Base-by-base conservation (phyloP, 2,797 vertebrate genomes). In the Microctenopoma stevenorrisi region DNA sequence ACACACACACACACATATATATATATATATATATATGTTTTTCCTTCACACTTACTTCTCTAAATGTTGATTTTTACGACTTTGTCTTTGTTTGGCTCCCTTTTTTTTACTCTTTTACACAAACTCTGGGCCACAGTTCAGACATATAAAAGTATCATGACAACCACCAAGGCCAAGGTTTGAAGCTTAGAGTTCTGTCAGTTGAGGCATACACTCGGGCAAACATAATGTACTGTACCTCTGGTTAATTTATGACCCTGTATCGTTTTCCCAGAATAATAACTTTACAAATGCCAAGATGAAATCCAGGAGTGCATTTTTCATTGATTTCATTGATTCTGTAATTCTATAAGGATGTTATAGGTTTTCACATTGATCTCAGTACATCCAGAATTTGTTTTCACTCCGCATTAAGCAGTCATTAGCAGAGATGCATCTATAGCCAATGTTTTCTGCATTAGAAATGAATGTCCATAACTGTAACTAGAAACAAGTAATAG, bases 161-260 rank as follows among this genome's bases (percentile, higher is more conserved):
- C 44, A 67, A 38, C 57, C 26, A 6, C 50, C 1, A 3, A 51
- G 46, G 65, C 47, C 48, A 56, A 48, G 64, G 14, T 49, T 38
- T n/a, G 52, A 72, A 54, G 53, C 22, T 10, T 16, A n/a, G 64
- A 48, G 28, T 58, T 46, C 38, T 55, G 30, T 68, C 64, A 40
- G 22, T 74, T 55, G 50, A 48, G 22, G 25, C 3, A 62, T 63
- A 51, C 5, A 10, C 51, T 53, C 25, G 30, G 54, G 16, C 25
- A 65, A 48, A 71, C 33, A 47, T 4, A 13, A 11, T 40, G 38
- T 30, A 49, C 18, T 40, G 38, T 30, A 49, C 18, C 37, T 49
- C 14, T 33, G 59, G 60, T 76, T 76, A 38, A 68, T 82, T 54
- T 56, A 55, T 72, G 66, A 72, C 56, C 46, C 52, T 50, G 40